phyloP scores from a whole-genome alignment of 2,797 vertebrate genomes.

The Pyrrhura leucotis region DNA sequence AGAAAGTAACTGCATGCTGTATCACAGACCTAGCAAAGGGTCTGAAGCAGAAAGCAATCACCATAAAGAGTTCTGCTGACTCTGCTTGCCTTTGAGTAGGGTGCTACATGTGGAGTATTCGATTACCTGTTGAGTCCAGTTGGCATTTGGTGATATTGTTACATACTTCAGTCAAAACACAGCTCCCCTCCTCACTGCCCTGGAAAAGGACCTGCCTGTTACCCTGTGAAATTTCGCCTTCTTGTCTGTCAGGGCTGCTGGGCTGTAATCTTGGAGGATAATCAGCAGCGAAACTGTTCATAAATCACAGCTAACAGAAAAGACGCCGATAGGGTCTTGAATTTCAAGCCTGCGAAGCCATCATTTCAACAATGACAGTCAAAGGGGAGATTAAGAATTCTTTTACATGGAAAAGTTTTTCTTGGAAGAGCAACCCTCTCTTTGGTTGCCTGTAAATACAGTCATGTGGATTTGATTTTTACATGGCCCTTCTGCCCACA shows the following conservation, averaged over 20 bases:
- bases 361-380: slow-evolving; percentile 70
- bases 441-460: slow-evolving; percentile 64
- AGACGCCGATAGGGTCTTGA: slow-evolving; percentile 57
- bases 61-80: background rate
- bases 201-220: background rate
- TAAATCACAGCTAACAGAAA: slow-evolving; percentile 69
- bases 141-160: background rate
- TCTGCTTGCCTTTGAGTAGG: background rate
- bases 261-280: slow-evolving; percentile 61
- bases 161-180: background rate
- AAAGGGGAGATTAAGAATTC: slow-evolving; percentile 69
- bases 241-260: slow-evolving; percentile 59
- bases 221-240: slow-evolving; percentile 46
- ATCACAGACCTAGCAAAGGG: background rate
- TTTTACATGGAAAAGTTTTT: slow-evolving; percentile 71
- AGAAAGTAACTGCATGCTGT: background rate
- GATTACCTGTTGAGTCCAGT: background rate
- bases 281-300: slow-evolving; percentile 65
- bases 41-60: background rate
- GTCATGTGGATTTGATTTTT: slow-evolving; percentile 73
- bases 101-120: background rate
- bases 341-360: slow-evolving; percentile 62
- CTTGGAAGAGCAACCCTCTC: slow-evolving; percentile 53
- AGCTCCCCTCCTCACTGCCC: background rate
- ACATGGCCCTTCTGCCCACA: slow-evolving; percentile 15